Base-by-base conservation (phyloP, 53 echinoderm and acorn worm species). In the Luidia sarsii region DNA sequence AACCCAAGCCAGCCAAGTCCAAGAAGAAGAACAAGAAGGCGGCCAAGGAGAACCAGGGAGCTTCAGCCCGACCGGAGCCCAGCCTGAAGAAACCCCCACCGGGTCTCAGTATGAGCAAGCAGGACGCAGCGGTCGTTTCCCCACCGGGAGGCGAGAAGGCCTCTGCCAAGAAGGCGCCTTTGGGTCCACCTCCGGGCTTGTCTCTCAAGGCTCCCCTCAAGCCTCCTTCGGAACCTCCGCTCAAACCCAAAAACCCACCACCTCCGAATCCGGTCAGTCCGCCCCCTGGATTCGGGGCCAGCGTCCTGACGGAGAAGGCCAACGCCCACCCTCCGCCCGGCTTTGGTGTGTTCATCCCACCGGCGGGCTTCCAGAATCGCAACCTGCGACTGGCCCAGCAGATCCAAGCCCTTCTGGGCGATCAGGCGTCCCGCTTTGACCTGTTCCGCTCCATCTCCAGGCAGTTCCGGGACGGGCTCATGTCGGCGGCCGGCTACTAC, bases 361-460 rank as follows among this genome's bases (percentile, higher is more conserved):
- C 91, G 0, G 20, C 39, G 1, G 73, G 91, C 82, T 99, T 91
- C 71, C 59, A 90, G 23, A 71, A 91, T n/a, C 86, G 94, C 21
- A 99, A 99, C 61, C 50, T 64, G 10, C 81, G 71, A 36, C 74
- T 99, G 8, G 86, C 91, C 36, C 45, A 25, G 19, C 82, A 55
- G 80, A 99, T 99, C 50, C 71, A 87, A 66, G 73, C 63, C 30
- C 79, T 63, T 53, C 71, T 94, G 5, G 66, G 68, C 28, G 39
- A 88, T 16, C 71, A 94, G 34, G 80, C 73, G 14, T 79, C 39
- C n/a, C 80, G 84, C 29, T 99, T 99, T 66, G 79, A 79, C 39
- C 70, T 84, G 69, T 99, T 94, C 60, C 86, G 87, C 50, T 72
- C 70, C 28, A 80, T 94, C 19, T 99, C 97, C 0, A 87, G 99